phyloP scores from a whole-genome alignment of 2,113 vertebrate species.

The Polypterus bichir region DNA sequence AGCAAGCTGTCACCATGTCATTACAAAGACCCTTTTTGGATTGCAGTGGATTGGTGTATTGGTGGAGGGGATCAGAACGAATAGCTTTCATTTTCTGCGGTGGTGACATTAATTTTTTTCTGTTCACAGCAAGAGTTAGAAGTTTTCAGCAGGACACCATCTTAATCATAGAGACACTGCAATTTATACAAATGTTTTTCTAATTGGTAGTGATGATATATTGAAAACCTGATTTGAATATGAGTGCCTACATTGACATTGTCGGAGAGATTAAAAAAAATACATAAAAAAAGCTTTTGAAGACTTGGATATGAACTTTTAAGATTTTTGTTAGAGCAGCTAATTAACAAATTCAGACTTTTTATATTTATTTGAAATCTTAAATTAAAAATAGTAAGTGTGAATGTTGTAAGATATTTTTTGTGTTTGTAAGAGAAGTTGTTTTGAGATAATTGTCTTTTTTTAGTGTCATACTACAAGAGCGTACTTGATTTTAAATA shows the following conservation, averaged over 20 bases:
- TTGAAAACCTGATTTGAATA: not conserved
- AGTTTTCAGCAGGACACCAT: not conserved
- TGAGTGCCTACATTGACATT: conserved; percentile 7
- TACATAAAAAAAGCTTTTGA: not conserved
- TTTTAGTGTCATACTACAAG: conserved; percentile 3
- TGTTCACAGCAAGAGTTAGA: not conserved
- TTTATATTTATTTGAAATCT: conserved; percentile 11
- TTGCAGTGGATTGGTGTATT: too few relatives aligned
- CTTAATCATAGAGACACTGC: not conserved
- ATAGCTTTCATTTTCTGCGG: conserved; percentile 3
- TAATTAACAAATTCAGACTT: conserved; percentile 3
- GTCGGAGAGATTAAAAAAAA: conserved; percentile 2
- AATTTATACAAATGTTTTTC: not conserved
- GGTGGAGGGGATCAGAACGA: conserved; percentile 2
- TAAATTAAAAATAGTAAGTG: conserved; percentile 5
- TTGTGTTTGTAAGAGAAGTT: conserved; percentile 6
- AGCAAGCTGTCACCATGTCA: conserved; percentile 46
- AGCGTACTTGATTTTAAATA: too few relatives aligned
- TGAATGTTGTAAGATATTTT: conserved; percentile 2
- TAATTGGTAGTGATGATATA: not conserved
- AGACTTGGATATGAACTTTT: not conserved
- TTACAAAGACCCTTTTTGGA: conserved; percentile 19
- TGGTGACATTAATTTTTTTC: not conserved
- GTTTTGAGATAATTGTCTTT: conserved; percentile 4
- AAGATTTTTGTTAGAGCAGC: conserved; percentile 4